Conservation (phyloP, 92 coral and sea anemone genomes). For the Ricordea florida region DNA sequence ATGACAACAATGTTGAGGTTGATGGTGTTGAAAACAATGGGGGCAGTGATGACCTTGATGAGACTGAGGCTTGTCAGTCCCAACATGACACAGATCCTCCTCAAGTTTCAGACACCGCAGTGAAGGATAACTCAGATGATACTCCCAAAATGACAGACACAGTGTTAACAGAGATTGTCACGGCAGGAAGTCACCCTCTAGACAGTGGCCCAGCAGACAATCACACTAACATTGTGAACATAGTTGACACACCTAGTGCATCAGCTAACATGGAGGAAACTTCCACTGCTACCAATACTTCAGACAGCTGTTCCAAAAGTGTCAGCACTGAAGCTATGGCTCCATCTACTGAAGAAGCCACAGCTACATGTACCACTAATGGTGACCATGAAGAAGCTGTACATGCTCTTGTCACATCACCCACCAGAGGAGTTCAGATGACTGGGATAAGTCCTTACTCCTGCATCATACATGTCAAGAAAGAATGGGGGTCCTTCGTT, state of each 20-base stretch:
- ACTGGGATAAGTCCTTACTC: not conserved
- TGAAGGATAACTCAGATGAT: no score
- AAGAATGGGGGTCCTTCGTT: slow-evolving; percentile 7
- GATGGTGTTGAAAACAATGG: not conserved
- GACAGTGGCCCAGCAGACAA: no score
- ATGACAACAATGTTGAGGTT: not conserved
- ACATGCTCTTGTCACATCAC: not conserved
- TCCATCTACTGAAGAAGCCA: not conserved
- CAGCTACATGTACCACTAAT: not conserved
- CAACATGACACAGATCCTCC: no score
- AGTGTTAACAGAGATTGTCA: no score
- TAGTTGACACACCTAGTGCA: no score
- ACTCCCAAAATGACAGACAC: no score
- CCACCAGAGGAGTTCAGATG: not conserved
- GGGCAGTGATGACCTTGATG: no score
- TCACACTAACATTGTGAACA: no score
- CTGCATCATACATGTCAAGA: slow-evolving; percentile 9
- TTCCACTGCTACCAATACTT: not conserved
- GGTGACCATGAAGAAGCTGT: not conserved
- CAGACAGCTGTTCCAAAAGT: not conserved
- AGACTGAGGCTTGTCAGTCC: no score
- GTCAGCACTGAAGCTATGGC: not conserved
- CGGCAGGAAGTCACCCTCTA: no score
- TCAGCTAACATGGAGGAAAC: no score
- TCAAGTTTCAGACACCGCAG: no score